Percentiles rank a stretch among this genome's conserved stretches.
These are phyloP conservation scores for Pseudobourletiella spinata DNA, from an alignment of 1,140 invertebrate species.

Conservation along the genomic window DNA sequence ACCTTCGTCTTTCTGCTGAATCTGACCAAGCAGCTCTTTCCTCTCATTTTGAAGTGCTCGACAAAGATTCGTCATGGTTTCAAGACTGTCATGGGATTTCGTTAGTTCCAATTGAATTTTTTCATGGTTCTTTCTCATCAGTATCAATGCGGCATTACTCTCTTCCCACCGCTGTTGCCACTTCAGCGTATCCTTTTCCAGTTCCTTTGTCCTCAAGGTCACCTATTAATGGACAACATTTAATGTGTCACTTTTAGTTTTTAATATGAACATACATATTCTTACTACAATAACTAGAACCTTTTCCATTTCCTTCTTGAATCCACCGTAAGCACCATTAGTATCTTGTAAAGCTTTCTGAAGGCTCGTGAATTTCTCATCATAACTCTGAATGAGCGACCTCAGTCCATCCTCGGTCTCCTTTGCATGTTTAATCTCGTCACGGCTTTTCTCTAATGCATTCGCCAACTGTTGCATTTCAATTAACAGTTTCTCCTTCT, in stretches of 20 bases:
- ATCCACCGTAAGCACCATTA: slow-evolving; percentile 28
- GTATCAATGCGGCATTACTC: slow-evolving; percentile 12
- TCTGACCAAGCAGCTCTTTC: slow-evolving; percentile 29
- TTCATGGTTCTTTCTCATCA: slow-evolving; percentile 24
- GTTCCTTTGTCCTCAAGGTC: slow-evolving; percentile 24
- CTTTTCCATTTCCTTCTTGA: slow-evolving; percentile 31
- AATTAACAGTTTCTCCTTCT: slow-evolving; percentile 25
- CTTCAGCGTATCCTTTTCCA: slow-evolving; percentile 28
- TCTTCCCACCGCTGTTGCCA: slow-evolving; percentile 35
- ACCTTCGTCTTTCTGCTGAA: slow-evolving; percentile 16
- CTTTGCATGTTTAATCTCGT: slow-evolving; percentile 33
- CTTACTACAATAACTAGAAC: slow-evolving; percentile 7
- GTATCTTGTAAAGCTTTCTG: slow-evolving; percentile 32
- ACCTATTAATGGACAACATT: slow-evolving; percentile 17
- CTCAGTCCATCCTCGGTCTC: slow-evolving; percentile 25
- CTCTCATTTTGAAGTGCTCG: slow-evolving; percentile 28
- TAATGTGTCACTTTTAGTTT: too few species aligned
- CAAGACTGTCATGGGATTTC: slow-evolving; percentile 19
- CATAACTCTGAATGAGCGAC: slow-evolving; percentile 30
- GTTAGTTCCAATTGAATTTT: slow-evolving; percentile 23
- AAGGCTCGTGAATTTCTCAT: slow-evolving; percentile 31
- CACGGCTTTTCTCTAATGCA: slow-evolving; percentile 22
- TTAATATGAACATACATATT: neutral
- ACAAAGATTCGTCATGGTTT: slow-evolving; percentile 32
- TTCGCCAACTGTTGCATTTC: slow-evolving; percentile 34